These are phyloP conservation scores for Julus scanicus DNA, from an alignment of 2,888 invertebrate species.

Conservation along the genomic window DNA sequence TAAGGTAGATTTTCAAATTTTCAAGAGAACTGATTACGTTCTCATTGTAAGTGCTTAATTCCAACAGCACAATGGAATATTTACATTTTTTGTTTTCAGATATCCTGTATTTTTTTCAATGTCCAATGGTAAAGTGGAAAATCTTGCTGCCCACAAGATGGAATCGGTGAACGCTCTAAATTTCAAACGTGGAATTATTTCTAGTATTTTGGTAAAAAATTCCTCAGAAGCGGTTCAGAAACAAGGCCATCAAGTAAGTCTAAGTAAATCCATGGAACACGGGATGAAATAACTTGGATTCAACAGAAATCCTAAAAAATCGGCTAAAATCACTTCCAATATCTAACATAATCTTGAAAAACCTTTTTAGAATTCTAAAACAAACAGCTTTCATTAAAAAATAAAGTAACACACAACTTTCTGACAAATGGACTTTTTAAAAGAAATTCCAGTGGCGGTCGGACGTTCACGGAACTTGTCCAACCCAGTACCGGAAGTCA, in stretches of 20 bases:
- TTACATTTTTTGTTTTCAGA: neutral
- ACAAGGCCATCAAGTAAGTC: neutral
- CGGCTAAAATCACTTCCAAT: neutral
- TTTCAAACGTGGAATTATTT: slow-evolving; percentile 37
- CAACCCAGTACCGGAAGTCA: slow-evolving; percentile 39
- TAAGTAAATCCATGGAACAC: neutral
- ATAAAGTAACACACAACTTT: no score
- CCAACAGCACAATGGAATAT: no score
- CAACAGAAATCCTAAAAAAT: no score
- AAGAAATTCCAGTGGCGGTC: slow-evolving; percentile 55
- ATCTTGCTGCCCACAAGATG: neutral
- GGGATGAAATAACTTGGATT: no score
- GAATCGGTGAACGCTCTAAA: neutral
- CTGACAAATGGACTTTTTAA: neutral
- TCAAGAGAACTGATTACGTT: neutral
- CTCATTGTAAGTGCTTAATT: no score
- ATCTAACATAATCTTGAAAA: neutral
- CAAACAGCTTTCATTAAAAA: no score
- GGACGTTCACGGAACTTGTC: slow-evolving; percentile 59
- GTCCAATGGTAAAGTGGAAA: neutral
- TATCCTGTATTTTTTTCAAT: neutral
- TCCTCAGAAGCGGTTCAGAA: neutral
- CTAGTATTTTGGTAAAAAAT: slow-evolving; percentile 21
- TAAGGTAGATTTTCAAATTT: neutral
- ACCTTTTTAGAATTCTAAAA: no score